Conservation (phyloP, 2,888 invertebrate genomes). For the Drosophila borborema region DNA sequence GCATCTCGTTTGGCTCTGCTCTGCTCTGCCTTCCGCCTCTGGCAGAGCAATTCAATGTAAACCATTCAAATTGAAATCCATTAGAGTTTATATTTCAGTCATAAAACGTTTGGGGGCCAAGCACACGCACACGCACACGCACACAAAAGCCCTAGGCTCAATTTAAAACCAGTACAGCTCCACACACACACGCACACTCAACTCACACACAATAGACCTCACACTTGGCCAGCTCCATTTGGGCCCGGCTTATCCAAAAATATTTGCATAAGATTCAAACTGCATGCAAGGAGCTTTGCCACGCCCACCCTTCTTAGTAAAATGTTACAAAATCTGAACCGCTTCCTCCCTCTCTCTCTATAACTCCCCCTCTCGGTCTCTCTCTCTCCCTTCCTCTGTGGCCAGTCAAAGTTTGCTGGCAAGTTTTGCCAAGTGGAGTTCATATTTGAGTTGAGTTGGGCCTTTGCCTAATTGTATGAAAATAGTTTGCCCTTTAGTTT, state of each 20-base stretch:
- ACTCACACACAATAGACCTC: slow-evolving; percentile 9
- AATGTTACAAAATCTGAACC: slow-evolving; percentile 63
- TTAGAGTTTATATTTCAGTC: slow-evolving; percentile 72
- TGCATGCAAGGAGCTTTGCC: slow-evolving; percentile 64
- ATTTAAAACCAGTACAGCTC: slow-evolving; percentile 52
- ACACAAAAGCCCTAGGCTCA: slow-evolving; percentile 60
- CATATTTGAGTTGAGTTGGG: slow-evolving; percentile 69
- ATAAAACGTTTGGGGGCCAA: slow-evolving; percentile 52
- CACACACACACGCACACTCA: slow-evolving; percentile 27
- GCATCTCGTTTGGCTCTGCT: background rate
- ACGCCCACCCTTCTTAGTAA: slow-evolving; percentile 34
- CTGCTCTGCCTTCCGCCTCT: background rate
- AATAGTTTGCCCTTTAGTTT: slow-evolving; percentile 69
- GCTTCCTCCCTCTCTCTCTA: background rate
- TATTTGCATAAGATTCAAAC: slow-evolving; percentile 78
- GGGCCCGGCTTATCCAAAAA: slow-evolving; percentile 72
- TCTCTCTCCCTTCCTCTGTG: background rate
- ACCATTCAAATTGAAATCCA: slow-evolving; percentile 71
- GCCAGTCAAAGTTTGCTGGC: slow-evolving; percentile 53
- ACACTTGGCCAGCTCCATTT: slow-evolving; percentile 49
- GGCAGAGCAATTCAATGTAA: slow-evolving; percentile 60
- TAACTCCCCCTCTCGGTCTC: background rate
- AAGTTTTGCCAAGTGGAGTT: slow-evolving; percentile 71
- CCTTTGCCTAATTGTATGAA: slow-evolving; percentile 76
- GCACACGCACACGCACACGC: slow-evolving; percentile 27